Base-by-base conservation (phyloP, 2,113 vertebrate species). In the Triplophysa dalaica region DNA sequence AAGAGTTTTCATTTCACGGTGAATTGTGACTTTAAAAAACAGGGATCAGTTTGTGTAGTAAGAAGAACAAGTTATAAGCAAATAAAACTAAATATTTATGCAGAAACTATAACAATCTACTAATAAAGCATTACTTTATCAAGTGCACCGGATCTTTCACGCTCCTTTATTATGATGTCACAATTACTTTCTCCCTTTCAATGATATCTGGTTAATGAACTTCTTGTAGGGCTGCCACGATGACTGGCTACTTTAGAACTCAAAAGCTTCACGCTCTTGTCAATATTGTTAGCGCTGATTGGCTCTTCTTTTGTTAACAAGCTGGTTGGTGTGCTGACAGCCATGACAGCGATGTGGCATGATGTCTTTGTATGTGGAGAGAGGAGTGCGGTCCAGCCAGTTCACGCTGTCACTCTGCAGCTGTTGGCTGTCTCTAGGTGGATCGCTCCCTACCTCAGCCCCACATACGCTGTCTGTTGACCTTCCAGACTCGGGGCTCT, bases 401-500 rank as follows among this genome's bases (percentile, higher is more conserved):
- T 85, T 85, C 87, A 82, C 82, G 41, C 68, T 86, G 89, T 90
- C 87, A 88, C 64, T 83, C 76, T 83, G 87, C 89, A 93, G 90
- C 90, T 91, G 92, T 84, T 87, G 85, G 77, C 82, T 90, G 86
- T 89, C 90, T 78, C 73, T 52, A 66, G 81, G 81, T 61, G 81
- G 84, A 43, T 61, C 61, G 26, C 21, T 50, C 66, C n/a, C 68
- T 73, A 69, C 80, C 79, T 26, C 68, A 75, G 85, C 79, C 86
- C 84, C 67, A 80, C 82, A 75, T 86, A 87, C 85, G 74, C 87
- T 88, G 87, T 87, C 91, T 90, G 90, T 88, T 91, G 88, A 91
- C 90, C 84, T 89, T 88, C 85, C 87, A 67, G 82, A 85, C 82
- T 76, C 69, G 80, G 58, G 78, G 79, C 73, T 74, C 68, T 74